Base-by-base conservation (phyloP, 2,113 vertebrate species). In the Clupea harengus region DNA sequence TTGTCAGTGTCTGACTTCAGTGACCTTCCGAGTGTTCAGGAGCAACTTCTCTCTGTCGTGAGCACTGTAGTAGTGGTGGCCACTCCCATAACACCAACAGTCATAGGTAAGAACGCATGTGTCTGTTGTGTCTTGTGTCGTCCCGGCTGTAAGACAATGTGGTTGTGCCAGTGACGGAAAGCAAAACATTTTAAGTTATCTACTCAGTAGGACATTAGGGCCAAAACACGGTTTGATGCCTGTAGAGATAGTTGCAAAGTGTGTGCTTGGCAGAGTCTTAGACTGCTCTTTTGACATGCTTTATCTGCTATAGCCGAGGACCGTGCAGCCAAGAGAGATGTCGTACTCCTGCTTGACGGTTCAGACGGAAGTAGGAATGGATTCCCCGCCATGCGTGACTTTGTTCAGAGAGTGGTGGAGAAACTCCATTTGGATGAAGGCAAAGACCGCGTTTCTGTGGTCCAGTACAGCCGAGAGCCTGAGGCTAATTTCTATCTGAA, bases 321-420 rank as follows among this genome's bases (percentile, higher is more conserved):
- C 18, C 54, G 54, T 44, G n/a, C 78, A 57, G 78, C 6, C 32
- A 84, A 20, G 45, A 86, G 81, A 44, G 83, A 89, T 81, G 81
- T 85, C 50, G 89, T 91, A 11, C 90, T 90, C 84, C 67, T 89
- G 84, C 22, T 87, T 18, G 85, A 88, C 83, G 88, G 80, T 25
- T 88, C 88, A 52, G 85, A 83, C 72, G 86, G 45, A 50, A 88
- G 83, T 82, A 85, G 85, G 0, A 93, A 93, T 0, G 94, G 93
- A 4, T 85, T 96, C 0, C 95, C 93, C 6, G 94, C 95, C 20
- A 95, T 96, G 32, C 92, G 95, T 0, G 95, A 96, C 85, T 96
- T 96, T 52, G 87, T 96, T 83, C 54, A 52, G 22, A 84, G n/a
- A 54, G 45, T 85, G 75, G 87, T 88, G 52, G 84, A 87, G 45